Conservation (phyloP, 2,113 vertebrate genomes). For the Albula glossodonta region DNA sequence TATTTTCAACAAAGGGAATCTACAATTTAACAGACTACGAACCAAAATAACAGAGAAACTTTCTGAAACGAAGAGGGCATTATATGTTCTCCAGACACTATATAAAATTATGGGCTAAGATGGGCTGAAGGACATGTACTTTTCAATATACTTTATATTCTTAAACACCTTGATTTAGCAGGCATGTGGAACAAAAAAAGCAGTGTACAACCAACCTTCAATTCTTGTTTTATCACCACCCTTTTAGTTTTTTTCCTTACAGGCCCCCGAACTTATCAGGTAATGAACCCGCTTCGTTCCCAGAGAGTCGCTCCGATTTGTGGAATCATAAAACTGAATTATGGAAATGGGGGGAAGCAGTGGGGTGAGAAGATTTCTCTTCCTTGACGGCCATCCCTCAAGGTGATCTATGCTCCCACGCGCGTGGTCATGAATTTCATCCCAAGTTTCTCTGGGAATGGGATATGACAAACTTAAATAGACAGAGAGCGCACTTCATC, state of each 20-base stretch:
- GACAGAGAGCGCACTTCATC: not conserved
- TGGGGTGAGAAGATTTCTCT: not conserved
- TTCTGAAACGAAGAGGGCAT: not conserved
- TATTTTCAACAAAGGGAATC: no score
- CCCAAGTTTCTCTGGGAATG: not conserved
- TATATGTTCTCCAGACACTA: not conserved
- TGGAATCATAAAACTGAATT: conserved; percentile 11
- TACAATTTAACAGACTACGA: not conserved
- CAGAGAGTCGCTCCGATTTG: not conserved
- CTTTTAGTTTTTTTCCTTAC: not conserved
- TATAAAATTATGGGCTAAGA: not conserved
- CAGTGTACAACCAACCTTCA: not conserved
- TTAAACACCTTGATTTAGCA: no score
- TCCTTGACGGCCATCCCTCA: no score
- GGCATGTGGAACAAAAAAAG: no score
- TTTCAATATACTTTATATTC: not conserved
- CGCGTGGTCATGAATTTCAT: not conserved
- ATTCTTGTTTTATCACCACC: not conserved
- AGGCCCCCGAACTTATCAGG: not conserved
- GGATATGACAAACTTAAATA: not conserved
- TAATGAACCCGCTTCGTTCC: not conserved
- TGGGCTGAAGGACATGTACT: not conserved
- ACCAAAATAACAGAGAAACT: not conserved
- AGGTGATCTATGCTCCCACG: not conserved
- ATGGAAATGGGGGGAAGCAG: not conserved